phyloP scores from a whole-genome alignment of 2,113 vertebrate genomes.

The Centropus bengalensis region DNA sequence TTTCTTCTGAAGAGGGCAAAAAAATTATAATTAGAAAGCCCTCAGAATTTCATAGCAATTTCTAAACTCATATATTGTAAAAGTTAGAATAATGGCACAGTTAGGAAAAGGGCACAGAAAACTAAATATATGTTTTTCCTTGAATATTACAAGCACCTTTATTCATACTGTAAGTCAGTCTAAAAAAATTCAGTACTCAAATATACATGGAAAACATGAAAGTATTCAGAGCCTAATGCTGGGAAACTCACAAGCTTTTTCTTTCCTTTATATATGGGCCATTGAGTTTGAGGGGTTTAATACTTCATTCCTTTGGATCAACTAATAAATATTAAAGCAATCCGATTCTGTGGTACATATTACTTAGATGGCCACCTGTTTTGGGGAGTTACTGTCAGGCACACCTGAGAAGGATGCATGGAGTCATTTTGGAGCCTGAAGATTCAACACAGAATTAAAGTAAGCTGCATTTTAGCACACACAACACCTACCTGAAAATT shows the following conservation, averaged over 20 bases:
- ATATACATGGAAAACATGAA: neutral
- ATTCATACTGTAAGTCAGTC: neutral
- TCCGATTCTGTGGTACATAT: no score
- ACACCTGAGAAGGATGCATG: neutral
- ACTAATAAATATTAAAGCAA: neutral
- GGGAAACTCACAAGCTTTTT: neutral
- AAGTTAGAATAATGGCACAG: neutral
- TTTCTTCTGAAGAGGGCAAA: neutral
- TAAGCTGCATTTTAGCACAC: neutral
- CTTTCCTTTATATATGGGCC: neutral
- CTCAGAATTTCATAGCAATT: neutral
- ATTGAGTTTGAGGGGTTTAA: neutral
- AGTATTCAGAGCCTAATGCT: neutral
- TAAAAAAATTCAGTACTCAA: neutral
- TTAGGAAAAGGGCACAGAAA: neutral
- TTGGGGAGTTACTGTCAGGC: neutral
- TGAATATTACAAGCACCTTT: neutral
- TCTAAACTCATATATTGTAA: neutral
- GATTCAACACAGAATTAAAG: neutral
- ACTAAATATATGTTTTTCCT: neutral
- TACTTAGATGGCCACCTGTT: neutral
- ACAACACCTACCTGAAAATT: neutral
- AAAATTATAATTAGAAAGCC: neutral
- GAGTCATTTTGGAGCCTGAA: neutral
- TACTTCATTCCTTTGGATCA: neutral